These are phyloP conservation scores for Agonopterix alstromeriana DNA, from an alignment of 2,888 invertebrate species.

Conservation along the genomic window DNA sequence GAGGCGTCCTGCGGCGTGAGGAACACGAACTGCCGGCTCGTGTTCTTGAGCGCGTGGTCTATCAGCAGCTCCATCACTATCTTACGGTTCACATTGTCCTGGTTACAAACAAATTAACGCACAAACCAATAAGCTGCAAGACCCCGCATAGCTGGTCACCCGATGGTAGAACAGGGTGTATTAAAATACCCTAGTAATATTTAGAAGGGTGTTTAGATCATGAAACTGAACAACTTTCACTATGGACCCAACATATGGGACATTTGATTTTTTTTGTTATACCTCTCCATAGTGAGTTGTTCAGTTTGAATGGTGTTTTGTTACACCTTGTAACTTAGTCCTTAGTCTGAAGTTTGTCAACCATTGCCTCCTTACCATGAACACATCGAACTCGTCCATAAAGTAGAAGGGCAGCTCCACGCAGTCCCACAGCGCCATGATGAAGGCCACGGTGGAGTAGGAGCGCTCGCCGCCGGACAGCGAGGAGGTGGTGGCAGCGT, in stretches of 20 bases:
- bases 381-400: conserved; percentile 98
- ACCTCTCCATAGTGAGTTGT: too few relatives aligned
- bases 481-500: conserved; percentile 68
- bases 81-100: conserved; percentile 91
- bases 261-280: too few relatives aligned
- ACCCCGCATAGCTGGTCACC: too few relatives aligned
- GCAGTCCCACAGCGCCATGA: conserved; percentile 95
- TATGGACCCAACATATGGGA: too few relatives aligned
- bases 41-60: conserved; percentile 82
- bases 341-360: too few relatives aligned
- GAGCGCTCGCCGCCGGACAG: conserved; percentile 97
- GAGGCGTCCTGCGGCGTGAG: conserved; percentile 91
- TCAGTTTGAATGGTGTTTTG: too few relatives aligned
- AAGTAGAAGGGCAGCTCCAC: conserved; percentile 95
- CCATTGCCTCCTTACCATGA: conserved; percentile 81
- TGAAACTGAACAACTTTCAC: too few relatives aligned
- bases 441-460: conserved; percentile 95
- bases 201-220: too few relatives aligned
- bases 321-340: too few relatives aligned
- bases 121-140: too few relatives aligned
- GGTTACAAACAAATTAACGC: conserved; percentile 1
- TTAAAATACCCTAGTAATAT: too few relatives aligned
- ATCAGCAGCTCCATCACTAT: conserved; percentile 87
- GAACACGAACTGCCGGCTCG: conserved; percentile 89
- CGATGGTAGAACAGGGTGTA: too few relatives aligned